Base-by-base conservation (phyloP, 2,888 invertebrate species). In the Drosophila nr. perissopoda region DNA sequence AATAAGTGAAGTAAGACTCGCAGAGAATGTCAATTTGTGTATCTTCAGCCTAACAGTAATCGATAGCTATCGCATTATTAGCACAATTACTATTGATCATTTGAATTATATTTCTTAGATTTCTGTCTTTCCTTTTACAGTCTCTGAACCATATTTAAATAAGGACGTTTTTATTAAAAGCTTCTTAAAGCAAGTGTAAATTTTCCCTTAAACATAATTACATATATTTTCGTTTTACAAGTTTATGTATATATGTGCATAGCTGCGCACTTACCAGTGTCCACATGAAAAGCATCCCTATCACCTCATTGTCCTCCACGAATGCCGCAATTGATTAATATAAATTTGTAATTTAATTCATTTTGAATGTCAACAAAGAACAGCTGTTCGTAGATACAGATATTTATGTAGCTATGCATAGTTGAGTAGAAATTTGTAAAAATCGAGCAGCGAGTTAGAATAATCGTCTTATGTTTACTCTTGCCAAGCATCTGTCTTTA, bases 1-100 rank as follows among this genome's bases (percentile, higher is more conserved):
- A 5, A 11, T 7, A 21, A 42, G 16, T 29, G 13, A 3, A 10
- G 45, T 60, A n/a, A 0, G 4, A 51, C 34, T 61, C 31, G n/a
- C 36, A 40, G 69, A 54, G 58, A 73, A 62, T 73, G 69, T 31
- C 64, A 27, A 73, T 59, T 58, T 3, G 36, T 25, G 5, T 34
- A 48, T 60, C 29, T 29, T 11, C 18, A 34, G 21, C 0, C n/a
- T 8, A 38, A 4, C 13, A 36, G 7, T 4, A 34, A 59, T 73
- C 51, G 56, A 64, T 59, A 33, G 3, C 13, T 31, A n/a, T 57
- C 21, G 5, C 16, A 21, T 31, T 16, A 31, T 2, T 7, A 4
- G 27, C 8, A 57, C 16, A 31, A 21, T 31, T 31, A 2, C 2
- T 1, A 42, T 21, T 16, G 6, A 11, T 42, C 31, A 31, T 16